These are phyloP conservation scores for Beroe forskalii DNA, from an alignment of 37 sponge, comb jelly and placozoan species.

Conservation along the genomic window DNA sequence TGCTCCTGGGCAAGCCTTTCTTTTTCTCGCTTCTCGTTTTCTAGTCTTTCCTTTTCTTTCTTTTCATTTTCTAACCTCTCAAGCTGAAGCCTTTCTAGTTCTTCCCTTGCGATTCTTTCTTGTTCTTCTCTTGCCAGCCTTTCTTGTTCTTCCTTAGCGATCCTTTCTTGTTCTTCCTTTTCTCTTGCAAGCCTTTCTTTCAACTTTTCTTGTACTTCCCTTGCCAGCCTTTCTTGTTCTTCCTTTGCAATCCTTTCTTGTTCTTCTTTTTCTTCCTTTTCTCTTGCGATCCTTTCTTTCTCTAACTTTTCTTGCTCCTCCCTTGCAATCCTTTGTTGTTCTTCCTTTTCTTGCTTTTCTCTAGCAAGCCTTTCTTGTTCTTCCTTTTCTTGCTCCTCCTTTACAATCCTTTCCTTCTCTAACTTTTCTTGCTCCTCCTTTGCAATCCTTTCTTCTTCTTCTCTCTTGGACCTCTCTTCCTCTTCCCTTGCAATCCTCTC, in stretches of 20 bases:
- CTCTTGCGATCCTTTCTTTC: not conserved
- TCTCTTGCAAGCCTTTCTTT: conserved; percentile 2
- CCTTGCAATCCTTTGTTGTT: not conserved
- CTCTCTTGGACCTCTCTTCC: not conserved
- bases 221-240: too few species aligned
- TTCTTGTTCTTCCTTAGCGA: not conserved
- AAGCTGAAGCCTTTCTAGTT: not conserved
- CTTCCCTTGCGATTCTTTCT: not conserved
- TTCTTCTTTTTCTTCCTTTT: not conserved
- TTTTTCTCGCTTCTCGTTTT: conserved; percentile 2
- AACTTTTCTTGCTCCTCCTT: not conserved
- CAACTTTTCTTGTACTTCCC: not conserved
- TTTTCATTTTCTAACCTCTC: not conserved
- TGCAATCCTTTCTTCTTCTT: not conserved
- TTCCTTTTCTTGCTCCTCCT: not conserved
- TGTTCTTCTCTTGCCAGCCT: not conserved
- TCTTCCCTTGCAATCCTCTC: not conserved
- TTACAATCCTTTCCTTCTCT: not conserved
- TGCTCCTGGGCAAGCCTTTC: not conserved
- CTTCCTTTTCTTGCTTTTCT: not conserved
- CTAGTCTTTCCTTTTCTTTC: not conserved
- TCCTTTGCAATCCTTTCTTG: not conserved
- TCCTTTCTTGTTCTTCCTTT: not conserved
- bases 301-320: not conserved
- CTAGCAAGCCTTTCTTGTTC: too few species aligned